Percentiles rank a stretch among this genome's conserved stretches.
Evolutionary conservation across 37 sponge, comb jelly and placozoan genomes (phyloP).

Genomic region (Crambe crambe): DNA sequence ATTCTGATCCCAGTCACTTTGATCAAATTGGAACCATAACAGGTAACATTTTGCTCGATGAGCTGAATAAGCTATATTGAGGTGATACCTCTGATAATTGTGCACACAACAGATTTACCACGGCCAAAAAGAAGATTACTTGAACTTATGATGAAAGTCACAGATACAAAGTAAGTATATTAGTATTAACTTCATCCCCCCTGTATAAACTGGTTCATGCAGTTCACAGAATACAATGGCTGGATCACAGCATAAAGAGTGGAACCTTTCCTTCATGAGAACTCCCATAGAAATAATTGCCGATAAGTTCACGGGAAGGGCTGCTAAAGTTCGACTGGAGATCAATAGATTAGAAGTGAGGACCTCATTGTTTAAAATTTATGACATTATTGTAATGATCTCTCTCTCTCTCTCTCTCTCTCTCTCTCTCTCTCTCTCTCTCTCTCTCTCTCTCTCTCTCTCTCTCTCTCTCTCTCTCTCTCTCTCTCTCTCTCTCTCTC

Average conservation of each 20-base stretch:
- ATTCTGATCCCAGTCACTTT: slow-evolving; percentile 52
- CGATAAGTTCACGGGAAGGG: slow-evolving; percentile 5
- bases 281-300: slow-evolving; percentile 71
- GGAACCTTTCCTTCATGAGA: slow-evolving; percentile 63
- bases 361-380: slow-evolving; percentile 11
- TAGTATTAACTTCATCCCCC: too few species aligned
- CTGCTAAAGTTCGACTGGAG: slow-evolving; percentile 66
- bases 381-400: not conserved
- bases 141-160: slow-evolving; percentile 82
- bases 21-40: slow-evolving; percentile 30
- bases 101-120: slow-evolving; percentile 70
- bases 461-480: not conserved
- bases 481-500: not conserved
- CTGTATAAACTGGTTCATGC: not conserved
- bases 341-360: slow-evolving; percentile 71
- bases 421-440: not conserved
- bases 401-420: not conserved
- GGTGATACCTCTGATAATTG: too few species aligned
- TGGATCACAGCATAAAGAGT: too few species aligned
- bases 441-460: not conserved
- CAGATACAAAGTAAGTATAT: slow-evolving; percentile 53
- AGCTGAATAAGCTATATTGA: too few species aligned
- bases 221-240: not conserved
- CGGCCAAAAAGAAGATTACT: slow-evolving; percentile 85
- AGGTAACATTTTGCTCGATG: slow-evolving; percentile 29